A percentile compares a stretch with the other conserved stretches of the same genome.
phyloP scores from a whole-genome alignment of 2,113 vertebrate genomes.

The Chauna torquata region DNA sequence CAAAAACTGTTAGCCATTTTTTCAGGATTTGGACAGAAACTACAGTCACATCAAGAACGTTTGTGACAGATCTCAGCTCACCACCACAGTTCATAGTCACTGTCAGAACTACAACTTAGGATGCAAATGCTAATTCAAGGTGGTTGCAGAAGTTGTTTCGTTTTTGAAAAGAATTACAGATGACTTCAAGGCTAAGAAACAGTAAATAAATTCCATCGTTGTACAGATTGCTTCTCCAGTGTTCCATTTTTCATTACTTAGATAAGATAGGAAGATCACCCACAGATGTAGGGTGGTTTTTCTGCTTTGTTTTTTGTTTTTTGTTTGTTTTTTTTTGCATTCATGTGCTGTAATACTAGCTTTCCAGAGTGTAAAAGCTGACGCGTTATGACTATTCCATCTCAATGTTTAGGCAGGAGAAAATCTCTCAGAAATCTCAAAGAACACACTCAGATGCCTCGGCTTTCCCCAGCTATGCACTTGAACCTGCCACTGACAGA shows the following conservation, averaged over 20 bases:
- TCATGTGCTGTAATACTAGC: not conserved
- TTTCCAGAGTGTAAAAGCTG: not conserved
- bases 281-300: not conserved
- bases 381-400: not conserved
- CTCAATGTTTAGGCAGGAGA: not conserved
- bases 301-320: not conserved
- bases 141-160: not conserved
- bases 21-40: not conserved
- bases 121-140: not conserved
- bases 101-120: not conserved
- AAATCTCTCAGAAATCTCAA: not conserved
- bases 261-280: fast-evolving
- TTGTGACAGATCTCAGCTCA: not conserved
- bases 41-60: not conserved
- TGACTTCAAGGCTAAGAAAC: not conserved
- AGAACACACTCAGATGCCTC: not conserved
- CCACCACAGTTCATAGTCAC: not conserved
- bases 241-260: not conserved
- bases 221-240: not conserved
- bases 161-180: not conserved
- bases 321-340: not conserved
- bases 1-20: not conserved
- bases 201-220: not conserved
- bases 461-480: not conserved
- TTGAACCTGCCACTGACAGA: not conserved